Base-by-base conservation (phyloP, 2,797 vertebrate genomes). In the Lates japonicus region DNA sequence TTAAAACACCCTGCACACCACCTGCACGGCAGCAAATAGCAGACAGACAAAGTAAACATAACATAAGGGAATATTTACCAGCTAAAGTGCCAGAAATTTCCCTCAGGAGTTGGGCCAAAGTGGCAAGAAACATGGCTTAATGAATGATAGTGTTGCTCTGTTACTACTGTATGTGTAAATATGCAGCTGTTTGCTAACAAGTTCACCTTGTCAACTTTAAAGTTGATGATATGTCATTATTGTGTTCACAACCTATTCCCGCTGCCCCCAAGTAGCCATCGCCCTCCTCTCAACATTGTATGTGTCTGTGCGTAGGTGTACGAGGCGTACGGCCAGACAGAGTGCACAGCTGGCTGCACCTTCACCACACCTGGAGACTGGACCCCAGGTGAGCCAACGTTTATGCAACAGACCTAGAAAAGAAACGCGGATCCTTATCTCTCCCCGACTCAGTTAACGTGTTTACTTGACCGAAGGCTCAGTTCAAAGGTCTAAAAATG, bases 361-460 rank as follows among this genome's bases (percentile, higher is more conserved):
- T 99, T 96, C 83, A 99, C 98, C 20, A 99, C 98, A 4, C 98
- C 98, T 1, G 98, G 98, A 70, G 98, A 99, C 94, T 99, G 98
- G 98, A 99, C 98, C 1, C 96, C 97, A 96, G 98, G 98, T 99
- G 92, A 92, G 48, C 0, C 19, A 16, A 17, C 0, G 0, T 37
- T 76, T 33, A 66, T 60, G 57, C 35, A 64, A 82, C 37, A 35
- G 25, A 2, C 20, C 19, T 0, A n/a, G 19, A 58, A 33, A 67
- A 49, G 0, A 17, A 7, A 58, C 2, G 33, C 22, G 1, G 12
- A 7, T 37, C 20, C 41, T 63, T 39, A 74, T 57, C 74, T 46
- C 52, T 35, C 29, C 19, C 54, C 0, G 2, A 55, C 58, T 44
- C 20, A 10, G 8, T 71, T 20, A 63, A 20, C 35, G 2, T 74